These are phyloP conservation scores for Piaya cayana DNA, from an alignment of 2,113 vertebrate genomes.

Conservation along the genomic window DNA sequence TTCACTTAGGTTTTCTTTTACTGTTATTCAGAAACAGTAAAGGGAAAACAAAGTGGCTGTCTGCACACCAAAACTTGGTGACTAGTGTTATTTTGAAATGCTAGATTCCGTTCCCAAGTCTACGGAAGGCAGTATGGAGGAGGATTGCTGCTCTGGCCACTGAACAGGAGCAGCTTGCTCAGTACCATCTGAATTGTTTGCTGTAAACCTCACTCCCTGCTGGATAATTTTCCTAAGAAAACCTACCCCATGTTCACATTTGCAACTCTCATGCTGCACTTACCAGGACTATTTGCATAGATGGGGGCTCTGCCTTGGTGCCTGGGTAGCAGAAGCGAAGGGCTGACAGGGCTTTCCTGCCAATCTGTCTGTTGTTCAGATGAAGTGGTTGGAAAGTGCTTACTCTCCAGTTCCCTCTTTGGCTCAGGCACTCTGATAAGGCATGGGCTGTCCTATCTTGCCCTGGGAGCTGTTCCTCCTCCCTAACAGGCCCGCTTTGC, in stretches of 20 bases:
- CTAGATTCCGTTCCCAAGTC: background rate
- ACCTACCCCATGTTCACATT: background rate
- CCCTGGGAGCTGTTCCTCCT: conserved; percentile 56
- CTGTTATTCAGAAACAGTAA: background rate
- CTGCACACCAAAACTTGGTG: background rate
- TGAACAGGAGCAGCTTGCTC: background rate
- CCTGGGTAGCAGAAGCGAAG: background rate
- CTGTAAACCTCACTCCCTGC: background rate
- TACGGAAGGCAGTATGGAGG: background rate
- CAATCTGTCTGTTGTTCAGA: conserved; percentile 40
- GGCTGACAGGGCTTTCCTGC: conserved; percentile 33
- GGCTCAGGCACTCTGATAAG: conserved; percentile 70
- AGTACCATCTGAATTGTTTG: background rate
- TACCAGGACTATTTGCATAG: background rate
- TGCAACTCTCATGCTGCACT: background rate
- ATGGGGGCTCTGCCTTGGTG: background rate
- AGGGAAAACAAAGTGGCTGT: background rate
- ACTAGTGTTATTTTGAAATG: background rate
- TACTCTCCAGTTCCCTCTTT: conserved; percentile 41
- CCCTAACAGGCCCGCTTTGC: conserved; percentile 29
- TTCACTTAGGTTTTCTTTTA: background rate
- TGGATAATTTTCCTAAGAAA: background rate
- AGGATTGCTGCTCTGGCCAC: background rate
- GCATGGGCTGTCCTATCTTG: conserved; percentile 66
- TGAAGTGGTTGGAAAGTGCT: conserved; percentile 55